Evolutionary conservation across 2,888 invertebrate species (phyloP).

Genomic region (Drosophila diplacantha): DNA sequence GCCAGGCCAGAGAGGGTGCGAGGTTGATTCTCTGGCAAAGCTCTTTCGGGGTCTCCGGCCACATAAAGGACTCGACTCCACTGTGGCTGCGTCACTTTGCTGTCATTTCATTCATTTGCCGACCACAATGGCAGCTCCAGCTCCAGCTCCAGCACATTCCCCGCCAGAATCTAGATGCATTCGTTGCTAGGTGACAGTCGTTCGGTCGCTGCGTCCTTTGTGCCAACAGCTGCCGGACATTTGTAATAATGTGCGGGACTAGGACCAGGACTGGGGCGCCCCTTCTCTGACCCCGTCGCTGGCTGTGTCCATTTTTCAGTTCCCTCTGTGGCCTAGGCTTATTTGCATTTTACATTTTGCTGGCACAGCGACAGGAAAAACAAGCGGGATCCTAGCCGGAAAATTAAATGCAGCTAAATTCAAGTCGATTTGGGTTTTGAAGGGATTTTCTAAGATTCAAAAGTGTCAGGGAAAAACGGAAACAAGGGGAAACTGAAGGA

Average conservation of each 20-base stretch:
- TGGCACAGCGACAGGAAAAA: conserved; percentile 33
- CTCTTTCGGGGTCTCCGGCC: conserved; percentile 23
- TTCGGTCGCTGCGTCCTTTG: conserved; percentile 16
- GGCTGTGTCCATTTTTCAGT: not conserved
- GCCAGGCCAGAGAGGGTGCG: not conserved
- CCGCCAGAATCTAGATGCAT: conserved; percentile 16
- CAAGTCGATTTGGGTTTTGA: not conserved
- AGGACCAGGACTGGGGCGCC: not conserved
- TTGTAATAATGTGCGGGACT: conserved; percentile 45
- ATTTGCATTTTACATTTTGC: conserved; percentile 66
- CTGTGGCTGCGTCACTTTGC: conserved; percentile 54
- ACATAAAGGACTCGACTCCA: conserved; percentile 34
- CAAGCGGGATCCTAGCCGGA: conserved; percentile 1
- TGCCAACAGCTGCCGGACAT: conserved; percentile 50
- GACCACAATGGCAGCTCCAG: conserved; percentile 32
- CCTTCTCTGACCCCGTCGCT: not conserved
- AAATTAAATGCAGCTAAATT: not conserved
- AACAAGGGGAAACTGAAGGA: not conserved
- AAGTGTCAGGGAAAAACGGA: not conserved
- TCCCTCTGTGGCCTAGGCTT: conserved; percentile 44
- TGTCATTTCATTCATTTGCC: conserved; percentile 51
- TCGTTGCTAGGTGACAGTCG: conserved; percentile 23
- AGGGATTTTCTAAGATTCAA: not conserved
- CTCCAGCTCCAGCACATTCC: not conserved
- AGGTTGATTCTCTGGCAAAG: conserved; percentile 13